Base-by-base conservation (phyloP, 2,888 invertebrate species). In the Leptinotarsa peninsularis region DNA sequence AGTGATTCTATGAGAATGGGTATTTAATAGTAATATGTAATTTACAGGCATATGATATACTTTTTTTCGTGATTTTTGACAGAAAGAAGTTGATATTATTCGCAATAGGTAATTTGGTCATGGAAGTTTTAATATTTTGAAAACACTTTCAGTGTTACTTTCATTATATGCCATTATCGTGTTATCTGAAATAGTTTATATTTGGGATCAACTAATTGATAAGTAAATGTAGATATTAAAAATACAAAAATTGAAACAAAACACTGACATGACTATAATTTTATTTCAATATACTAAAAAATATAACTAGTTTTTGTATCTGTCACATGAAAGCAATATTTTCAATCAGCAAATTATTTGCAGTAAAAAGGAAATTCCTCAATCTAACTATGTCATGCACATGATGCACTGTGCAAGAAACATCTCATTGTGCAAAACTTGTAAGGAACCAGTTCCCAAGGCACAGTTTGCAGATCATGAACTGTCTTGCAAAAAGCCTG, bases 351-450 rank as follows among this genome's bases (percentile, higher is more conserved):
- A 52, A n/a, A 52, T 52, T 13, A 21, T 72, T 88, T 88, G 17
- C 89, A 94, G 94, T 87, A 93, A 94, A 85, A 90, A 91, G 66
- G 92, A 93, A 82, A 92, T 94, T 71, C 92, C 93, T 0, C 88
- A 90, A 10, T 89, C 87, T 71, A 94, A 94, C 87, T 93, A 92
- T 89, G 91, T 92, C 3, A 93, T 92, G 87, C 94, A 94, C 88
- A 90, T 90, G 23, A 91, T 92, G 78, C 93, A 94, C 87, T 94
- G 94, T 84, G 90, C 91, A 0, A 89, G 93, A 56, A 93, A 94
- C 87, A 91, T 94, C 69, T 88, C 90, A 3, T 85, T 93, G 68
- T 94, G 94, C 82, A 89, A 91, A 0, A 90, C 90, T 4, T 94
- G 94, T 87, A 91, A 92, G 82, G 94, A 94, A 84, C 92, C 93